Percentiles rank a stretch among this genome's conserved stretches.
These are phyloP conservation scores for Thalassarche chlororhynchos DNA, from an alignment of 2,113 vertebrate genomes.

Conservation along the genomic window DNA sequence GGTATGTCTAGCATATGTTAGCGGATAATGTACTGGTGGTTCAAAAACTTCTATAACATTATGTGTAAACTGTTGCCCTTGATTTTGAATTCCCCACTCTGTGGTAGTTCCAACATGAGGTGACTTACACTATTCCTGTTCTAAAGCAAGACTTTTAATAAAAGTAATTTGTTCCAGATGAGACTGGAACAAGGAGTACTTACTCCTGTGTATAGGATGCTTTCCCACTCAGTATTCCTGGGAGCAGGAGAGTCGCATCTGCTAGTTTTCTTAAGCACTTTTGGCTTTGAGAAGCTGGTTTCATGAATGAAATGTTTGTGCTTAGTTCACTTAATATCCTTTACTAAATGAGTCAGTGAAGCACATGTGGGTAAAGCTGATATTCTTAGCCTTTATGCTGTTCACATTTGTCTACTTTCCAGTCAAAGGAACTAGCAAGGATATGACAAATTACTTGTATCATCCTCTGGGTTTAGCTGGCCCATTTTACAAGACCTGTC, in stretches of 20 bases:
- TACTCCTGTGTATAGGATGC: background rate
- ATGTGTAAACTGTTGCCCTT: background rate
- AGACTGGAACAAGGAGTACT: no score
- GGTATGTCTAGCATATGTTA: background rate
- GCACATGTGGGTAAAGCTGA: background rate
- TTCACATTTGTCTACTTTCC: background rate
- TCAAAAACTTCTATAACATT: background rate
- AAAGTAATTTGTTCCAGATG: background rate
- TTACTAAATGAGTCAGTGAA: slow-evolving; percentile 3
- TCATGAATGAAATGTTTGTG: slow-evolving; percentile 43
- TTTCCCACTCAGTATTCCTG: slow-evolving; percentile 7
- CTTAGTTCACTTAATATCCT: slow-evolving; percentile 13
- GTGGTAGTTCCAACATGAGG: background rate
- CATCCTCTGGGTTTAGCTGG: background rate
- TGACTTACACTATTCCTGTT: background rate
- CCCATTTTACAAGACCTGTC: background rate
- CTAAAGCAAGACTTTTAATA: background rate
- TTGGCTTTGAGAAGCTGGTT: background rate
- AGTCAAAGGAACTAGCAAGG: background rate
- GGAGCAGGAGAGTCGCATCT: background rate
- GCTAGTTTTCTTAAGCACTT: background rate
- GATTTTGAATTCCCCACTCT: background rate
- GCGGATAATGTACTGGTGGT: background rate
- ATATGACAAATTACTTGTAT: background rate
- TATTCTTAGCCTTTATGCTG: background rate